Evolutionary conservation across 2,113 vertebrate genomes (phyloP).

Genomic region (Pionites leucogaster): DNA sequence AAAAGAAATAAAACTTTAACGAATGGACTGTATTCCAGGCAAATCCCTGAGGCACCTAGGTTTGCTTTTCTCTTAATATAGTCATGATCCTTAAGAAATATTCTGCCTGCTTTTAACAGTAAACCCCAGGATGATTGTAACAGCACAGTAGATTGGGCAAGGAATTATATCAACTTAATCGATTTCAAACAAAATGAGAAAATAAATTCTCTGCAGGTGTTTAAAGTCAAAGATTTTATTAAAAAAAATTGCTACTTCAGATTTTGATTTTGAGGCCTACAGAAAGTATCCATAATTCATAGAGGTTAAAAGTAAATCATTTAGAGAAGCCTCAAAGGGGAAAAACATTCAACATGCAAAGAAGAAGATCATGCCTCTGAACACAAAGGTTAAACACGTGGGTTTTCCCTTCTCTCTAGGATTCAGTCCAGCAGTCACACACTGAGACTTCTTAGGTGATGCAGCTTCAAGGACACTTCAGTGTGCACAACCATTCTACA

Average conservation of each 20-base stretch:
- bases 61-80: not conserved
- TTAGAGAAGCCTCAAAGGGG: not conserved
- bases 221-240: not conserved
- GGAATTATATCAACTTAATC: not conserved
- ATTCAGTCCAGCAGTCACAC: not conserved
- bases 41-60: not conserved
- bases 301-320: not conserved
- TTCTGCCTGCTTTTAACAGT: not conserved
- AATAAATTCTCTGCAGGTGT: not conserved
- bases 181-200: not conserved
- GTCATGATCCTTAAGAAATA: not conserved
- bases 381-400: not conserved
- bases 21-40: not conserved
- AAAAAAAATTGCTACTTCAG: not conserved
- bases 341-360: not conserved
- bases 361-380: not conserved
- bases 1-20: not conserved
- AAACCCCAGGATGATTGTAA: not conserved
- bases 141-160: not conserved
- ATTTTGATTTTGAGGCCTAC: not conserved
- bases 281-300: not conserved
- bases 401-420: not conserved
- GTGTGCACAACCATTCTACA: not conserved
- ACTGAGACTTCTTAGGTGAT: not conserved
- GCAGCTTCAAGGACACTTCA: not conserved